Evolutionary conservation across 2,888 invertebrate species (phyloP), one percentile per base, ranked within the genome.

Genomic region (Tridacna crocea): DNA sequence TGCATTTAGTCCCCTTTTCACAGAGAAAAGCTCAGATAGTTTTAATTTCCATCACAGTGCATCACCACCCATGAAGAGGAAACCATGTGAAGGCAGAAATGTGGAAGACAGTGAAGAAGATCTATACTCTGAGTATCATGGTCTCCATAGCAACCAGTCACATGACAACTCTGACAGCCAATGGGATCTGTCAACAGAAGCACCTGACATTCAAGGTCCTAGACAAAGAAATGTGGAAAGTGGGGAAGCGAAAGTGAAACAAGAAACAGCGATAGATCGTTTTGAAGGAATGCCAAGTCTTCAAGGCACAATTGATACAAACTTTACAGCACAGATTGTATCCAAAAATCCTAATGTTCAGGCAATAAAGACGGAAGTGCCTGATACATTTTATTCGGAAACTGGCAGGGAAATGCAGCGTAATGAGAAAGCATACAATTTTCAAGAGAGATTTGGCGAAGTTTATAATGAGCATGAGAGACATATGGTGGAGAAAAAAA

Each of bases 101-200:
- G 90, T 92, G 11, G 91, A 92, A 68, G 93, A 93, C 84, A 92
- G 92, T 82, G 93, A 93, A 76, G 91, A 91, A 55, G 93, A 93
- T 77, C 81, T 92, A 10, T 93, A 92, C 80, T 92, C 88, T 11
- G 93, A 93, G 78, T 92, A 91, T 77, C 93, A 93, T 80, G 92
- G 89, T 58, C 80, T 83, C 74, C 87, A 88, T 76, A 66, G 77
- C 76, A 58, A 77, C 70, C 47, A 78, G 13, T 84, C 80, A 60
- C 81, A 87, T 58, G 84, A 72, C 72, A 74, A 19, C 24, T 26
- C 70, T 19, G 85, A 77, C 73, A 83, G 85, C 24, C 83, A 80
- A 60, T 26, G 73, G 72, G 74, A 82, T 61, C 22, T 27, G 24
- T 72, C 58, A 19, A 24, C 66, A n/a, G 47, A 65, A 0, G 61